These are phyloP conservation scores for Pipra filicauda DNA, from an alignment of 2,113 vertebrate species.

Conservation along the genomic window DNA sequence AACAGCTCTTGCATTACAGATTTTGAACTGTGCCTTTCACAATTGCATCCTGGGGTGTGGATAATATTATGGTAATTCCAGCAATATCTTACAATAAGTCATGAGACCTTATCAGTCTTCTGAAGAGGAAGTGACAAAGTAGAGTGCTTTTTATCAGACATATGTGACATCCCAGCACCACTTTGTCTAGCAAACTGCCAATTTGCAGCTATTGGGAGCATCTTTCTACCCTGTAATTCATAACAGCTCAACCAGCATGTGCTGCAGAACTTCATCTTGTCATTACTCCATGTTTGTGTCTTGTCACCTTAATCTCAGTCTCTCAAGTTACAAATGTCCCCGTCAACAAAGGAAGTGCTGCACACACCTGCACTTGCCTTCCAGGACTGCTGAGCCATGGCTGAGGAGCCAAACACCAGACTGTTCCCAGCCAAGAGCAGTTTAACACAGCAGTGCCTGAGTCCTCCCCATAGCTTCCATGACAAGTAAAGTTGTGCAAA, in stretches of 20 bases:
- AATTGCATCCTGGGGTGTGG: background rate
- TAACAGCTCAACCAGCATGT: background rate
- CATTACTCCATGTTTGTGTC: background rate
- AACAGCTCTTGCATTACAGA: background rate
- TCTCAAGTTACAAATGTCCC: background rate
- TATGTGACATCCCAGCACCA: background rate
- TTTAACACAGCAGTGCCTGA: background rate
- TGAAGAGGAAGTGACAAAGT: background rate
- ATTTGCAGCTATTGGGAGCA: background rate
- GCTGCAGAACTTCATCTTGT: background rate
- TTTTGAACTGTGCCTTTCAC: background rate
- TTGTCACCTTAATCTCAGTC: background rate
- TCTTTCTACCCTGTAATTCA: background rate
- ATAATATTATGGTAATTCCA: background rate
- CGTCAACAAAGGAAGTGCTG: background rate
- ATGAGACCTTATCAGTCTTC: background rate
- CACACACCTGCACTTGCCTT: background rate
- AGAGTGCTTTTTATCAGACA: background rate
- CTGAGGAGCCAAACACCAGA: background rate
- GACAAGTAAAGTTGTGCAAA: background rate
- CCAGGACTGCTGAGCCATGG: background rate
- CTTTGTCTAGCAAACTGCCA: conserved; percentile 9
- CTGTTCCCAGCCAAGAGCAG: background rate
- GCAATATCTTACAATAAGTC: background rate
- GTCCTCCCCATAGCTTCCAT: rapidly evolving